Conservation (phyloP, 2,113 vertebrate species). For the Pelvicachromis taeniatus region DNA sequence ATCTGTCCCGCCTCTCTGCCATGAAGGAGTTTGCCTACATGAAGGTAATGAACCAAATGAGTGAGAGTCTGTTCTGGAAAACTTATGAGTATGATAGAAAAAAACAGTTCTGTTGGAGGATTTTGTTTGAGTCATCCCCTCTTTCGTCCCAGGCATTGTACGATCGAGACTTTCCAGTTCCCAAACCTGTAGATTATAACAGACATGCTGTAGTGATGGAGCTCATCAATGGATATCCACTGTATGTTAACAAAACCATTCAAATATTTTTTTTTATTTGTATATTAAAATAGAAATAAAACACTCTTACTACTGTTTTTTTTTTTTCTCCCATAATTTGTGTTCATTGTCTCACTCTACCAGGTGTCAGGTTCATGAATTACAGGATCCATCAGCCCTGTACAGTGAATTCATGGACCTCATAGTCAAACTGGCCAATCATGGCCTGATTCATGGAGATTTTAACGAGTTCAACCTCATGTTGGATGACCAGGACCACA, state of each 20-base stretch:
- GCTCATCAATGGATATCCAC: slow-evolving; percentile 89
- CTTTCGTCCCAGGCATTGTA: slow-evolving; percentile 79
- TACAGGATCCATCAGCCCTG: slow-evolving; percentile 84
- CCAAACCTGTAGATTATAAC: slow-evolving; percentile 93
- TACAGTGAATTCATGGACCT: slow-evolving; percentile 96
- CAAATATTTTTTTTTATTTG: background rate
- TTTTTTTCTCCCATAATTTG: background rate
- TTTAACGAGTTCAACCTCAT: slow-evolving; percentile 99
- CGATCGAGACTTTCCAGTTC: slow-evolving; percentile 92
- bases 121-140: background rate
- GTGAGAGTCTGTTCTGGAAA: background rate
- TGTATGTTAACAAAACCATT: slow-evolving; percentile 77
- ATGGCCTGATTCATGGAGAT: slow-evolving; percentile 95
- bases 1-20: slow-evolving; percentile 94
- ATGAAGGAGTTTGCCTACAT: slow-evolving; percentile 99
- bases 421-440: slow-evolving; percentile 89
- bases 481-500: slow-evolving; percentile 84
- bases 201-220: slow-evolving; percentile 96
- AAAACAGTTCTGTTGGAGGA: background rate
- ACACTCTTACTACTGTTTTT: background rate
- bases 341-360: background rate
- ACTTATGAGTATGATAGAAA: background rate
- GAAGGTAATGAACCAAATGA: slow-evolving; percentile 79
- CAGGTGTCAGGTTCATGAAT: slow-evolving; percentile 85
- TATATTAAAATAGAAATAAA: background rate